phyloP scores from a whole-genome alignment of 2,113 vertebrate genomes.

The Melanotaenia duboulayi region DNA sequence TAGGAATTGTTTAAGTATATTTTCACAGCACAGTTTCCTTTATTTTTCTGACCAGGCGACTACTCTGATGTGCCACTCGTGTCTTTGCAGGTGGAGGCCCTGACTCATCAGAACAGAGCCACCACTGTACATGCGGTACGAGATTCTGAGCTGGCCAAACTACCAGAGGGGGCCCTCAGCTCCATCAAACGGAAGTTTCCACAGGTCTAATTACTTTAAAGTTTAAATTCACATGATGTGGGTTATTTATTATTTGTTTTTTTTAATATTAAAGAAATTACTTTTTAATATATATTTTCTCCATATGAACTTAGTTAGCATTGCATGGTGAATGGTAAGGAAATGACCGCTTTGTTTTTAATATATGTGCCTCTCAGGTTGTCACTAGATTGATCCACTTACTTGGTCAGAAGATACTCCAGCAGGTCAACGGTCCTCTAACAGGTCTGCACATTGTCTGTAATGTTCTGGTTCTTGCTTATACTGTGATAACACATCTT shows the following conservation, averaged over 20 bases:
- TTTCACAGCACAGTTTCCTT: not conserved
- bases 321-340: too few relatives aligned
- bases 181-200: conserved; percentile 96
- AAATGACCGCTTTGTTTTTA: too few relatives aligned
- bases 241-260: too few relatives aligned
- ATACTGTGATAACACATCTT: not conserved
- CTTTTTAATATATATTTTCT: too few relatives aligned
- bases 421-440: conserved; percentile 88
- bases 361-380: conserved; percentile 80
- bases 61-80: not conserved
- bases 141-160: conserved; percentile 94
- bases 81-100: conserved; percentile 87
- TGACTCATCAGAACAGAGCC: conserved; percentile 92
- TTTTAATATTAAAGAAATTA: too few relatives aligned
- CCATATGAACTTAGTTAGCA: too few relatives aligned
- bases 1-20: too few relatives aligned
- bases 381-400: conserved; percentile 95
- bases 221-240: not conserved
- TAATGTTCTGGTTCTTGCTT: not conserved
- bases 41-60: not conserved
- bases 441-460: conserved; percentile 79
- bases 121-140: conserved; percentile 95
- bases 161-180: conserved; percentile 92
- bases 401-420: conserved; percentile 94
- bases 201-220: conserved; percentile 82